A percentile compares a stretch with the other conserved stretches of the same genome.
Conservation (phyloP, 2,888 invertebrate genomes). For the Drosophila vallismaia region DNA sequence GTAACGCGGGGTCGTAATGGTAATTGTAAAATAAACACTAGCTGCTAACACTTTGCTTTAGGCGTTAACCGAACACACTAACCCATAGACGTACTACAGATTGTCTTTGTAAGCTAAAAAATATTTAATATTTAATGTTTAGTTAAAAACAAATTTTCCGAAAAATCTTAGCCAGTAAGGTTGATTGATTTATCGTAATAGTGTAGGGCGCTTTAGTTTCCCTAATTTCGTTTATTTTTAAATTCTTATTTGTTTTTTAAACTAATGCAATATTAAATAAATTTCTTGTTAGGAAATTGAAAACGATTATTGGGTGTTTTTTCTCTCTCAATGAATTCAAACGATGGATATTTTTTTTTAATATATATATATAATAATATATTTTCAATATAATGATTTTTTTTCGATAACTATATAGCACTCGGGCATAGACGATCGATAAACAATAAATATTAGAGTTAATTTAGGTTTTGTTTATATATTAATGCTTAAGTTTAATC, state of each 20-base stretch:
- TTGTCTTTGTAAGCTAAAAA: conserved; percentile 67
- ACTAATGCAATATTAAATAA: conserved; percentile 72
- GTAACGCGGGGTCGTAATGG: conserved; percentile 59
- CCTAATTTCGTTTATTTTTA: conserved; percentile 39
- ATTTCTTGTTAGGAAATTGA: conserved; percentile 62
- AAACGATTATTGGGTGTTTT: conserved; percentile 8
- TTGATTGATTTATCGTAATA: conserved; percentile 60
- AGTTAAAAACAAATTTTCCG: conserved; percentile 62
- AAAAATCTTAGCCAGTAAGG: conserved; percentile 65
- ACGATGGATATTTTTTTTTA: neutral
- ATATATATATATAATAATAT: conserved; percentile 22
- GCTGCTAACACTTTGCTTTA: conserved; percentile 72
- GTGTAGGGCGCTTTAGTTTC: conserved; percentile 48
- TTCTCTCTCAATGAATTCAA: neutral
- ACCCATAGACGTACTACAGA: conserved; percentile 25
- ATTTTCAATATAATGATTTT: conserved; percentile 32
- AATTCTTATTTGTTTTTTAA: conserved; percentile 49
- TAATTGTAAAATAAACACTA: conserved; percentile 75
- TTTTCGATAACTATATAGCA: conserved; percentile 54
- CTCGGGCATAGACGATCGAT: conserved; percentile 33
- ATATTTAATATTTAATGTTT: conserved; percentile 47
- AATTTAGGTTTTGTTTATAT: conserved; percentile 48
- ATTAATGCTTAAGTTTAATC: conserved; percentile 73
- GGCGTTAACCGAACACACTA: conserved; percentile 70
- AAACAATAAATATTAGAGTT: conserved; percentile 63